Conservation (phyloP, 1,140 invertebrate genomes). For the Adelges cooleyi region DNA sequence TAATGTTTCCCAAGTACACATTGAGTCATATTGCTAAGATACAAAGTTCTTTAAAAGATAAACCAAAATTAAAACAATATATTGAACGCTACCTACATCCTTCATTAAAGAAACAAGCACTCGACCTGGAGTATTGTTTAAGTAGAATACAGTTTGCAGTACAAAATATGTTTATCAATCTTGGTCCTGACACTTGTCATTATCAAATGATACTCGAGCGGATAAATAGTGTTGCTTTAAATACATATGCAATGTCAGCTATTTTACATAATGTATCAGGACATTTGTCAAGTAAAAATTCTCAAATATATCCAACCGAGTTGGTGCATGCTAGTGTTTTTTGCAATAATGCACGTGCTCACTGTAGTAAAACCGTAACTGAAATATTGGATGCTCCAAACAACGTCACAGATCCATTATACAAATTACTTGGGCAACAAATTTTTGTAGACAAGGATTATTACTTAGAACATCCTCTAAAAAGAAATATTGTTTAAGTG, state of each 20-base stretch:
- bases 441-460: slow-evolving; percentile 3
- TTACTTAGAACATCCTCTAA: slow-evolving; percentile 15
- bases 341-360: not conserved
- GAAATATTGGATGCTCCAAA: slow-evolving; percentile 19
- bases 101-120: slow-evolving; percentile 5
- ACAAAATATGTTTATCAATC: slow-evolving; percentile 17
- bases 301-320: not conserved
- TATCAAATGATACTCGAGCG: slow-evolving; percentile 20
- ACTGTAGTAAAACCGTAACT: not conserved
- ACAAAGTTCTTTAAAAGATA: not conserved
- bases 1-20: slow-evolving; percentile 24
- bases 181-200: slow-evolving; percentile 10
- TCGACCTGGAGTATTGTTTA: slow-evolving; percentile 3
- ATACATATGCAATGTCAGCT: not conserved
- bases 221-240: not conserved
- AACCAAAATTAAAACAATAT: slow-evolving; percentile 4
- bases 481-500: slow-evolving; percentile 23
- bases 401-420: slow-evolving; percentile 11
- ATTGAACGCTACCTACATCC: slow-evolving; percentile 1
- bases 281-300: not conserved
- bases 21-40: not conserved
- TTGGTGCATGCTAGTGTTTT: slow-evolving; percentile 3
- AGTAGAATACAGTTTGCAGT: slow-evolving; percentile 9
- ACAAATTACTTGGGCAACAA: not conserved
- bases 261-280: slow-evolving; percentile 1